Evolutionary conservation across 2,888 invertebrate species (phyloP), one percentile per base, ranked within the genome.

Genomic region (Sturmia bella): DNA sequence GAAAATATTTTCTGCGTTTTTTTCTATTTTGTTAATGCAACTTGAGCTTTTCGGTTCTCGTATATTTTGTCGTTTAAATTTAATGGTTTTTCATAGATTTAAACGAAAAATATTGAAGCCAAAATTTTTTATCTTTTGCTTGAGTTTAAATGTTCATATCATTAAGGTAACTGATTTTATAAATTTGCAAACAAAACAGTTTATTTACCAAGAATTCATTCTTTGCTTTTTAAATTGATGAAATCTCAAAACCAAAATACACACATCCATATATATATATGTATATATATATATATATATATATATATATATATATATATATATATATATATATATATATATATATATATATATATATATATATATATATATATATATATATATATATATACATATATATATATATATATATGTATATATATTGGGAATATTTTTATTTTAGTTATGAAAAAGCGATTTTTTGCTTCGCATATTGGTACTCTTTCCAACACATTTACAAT

Each of bases 141-240:
- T 19, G 7, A 52, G 59, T 48, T 32, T 1, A 32, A 50, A 27
- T 43, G 24, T 54, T 50, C 4, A 24, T 61, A 68, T 68, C 11
- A 63, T 50, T 54, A 6, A 69, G 39, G 52, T 59, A 78, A 74
- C 78, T 78, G 70, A 78, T 78, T 82, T 82, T 78, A 82, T 78
- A 70, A 82, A 82, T 78, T 82, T 82, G 78, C 78, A 82, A 82
- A 66, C 41, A 59, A 12, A 17, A 27, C 57, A 52, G 39, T 43
- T 48, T 45, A 24, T 24, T 59, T 59, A 11, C 24, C 19, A 11
- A n/a, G n/a, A 43, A 43, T 56, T 9, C 2, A 56, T 13, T 19
- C 21, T 6, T 41, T 57, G 13, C 59, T 24, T 73, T 73, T 72
- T 79, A 59, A 45, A n/a, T 59, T 70, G 4, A 50, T 37, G 59